These are phyloP conservation scores for Limnephilus auricula DNA, from an alignment of 2,888 invertebrate species.

Conservation along the genomic window DNA sequence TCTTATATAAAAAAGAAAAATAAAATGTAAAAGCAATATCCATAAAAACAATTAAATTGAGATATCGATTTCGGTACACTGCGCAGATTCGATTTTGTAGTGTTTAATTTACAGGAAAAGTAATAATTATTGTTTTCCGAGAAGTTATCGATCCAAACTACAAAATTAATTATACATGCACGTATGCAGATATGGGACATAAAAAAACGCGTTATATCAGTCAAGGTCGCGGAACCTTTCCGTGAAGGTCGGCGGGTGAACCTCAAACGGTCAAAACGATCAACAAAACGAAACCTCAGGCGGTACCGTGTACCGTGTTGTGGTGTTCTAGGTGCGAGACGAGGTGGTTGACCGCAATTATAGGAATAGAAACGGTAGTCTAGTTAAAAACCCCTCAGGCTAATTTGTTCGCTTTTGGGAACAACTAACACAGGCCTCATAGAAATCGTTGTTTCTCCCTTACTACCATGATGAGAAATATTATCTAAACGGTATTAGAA, in stretches of 20 bases:
- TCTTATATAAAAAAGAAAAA: no score
- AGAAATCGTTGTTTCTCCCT: no score
- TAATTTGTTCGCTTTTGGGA: no score
- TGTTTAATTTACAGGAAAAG: no score
- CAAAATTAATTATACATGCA: neutral
- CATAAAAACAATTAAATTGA: neutral
- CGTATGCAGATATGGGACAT: neutral
- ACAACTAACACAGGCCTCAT: no score
- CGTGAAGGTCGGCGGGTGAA: neutral
- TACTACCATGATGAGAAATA: no score
- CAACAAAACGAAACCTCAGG: neutral
- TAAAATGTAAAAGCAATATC: no score
- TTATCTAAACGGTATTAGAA: no score
- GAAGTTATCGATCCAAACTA: neutral
- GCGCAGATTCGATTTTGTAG: neutral
- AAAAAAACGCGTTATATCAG: neutral
- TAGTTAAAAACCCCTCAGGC: neutral
- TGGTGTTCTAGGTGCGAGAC: no score
- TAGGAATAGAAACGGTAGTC: neutral
- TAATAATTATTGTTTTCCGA: neutral
- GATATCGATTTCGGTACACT: neutral
- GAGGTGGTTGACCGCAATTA: neutral
- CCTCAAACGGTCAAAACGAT: neutral
- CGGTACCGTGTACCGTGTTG: neutral
- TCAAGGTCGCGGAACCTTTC: neutral